Evolutionary conservation across 1,140 invertebrate species (phyloP), one percentile per base, ranked within the genome.

Genomic region (Leptinotarsa lineolata): DNA sequence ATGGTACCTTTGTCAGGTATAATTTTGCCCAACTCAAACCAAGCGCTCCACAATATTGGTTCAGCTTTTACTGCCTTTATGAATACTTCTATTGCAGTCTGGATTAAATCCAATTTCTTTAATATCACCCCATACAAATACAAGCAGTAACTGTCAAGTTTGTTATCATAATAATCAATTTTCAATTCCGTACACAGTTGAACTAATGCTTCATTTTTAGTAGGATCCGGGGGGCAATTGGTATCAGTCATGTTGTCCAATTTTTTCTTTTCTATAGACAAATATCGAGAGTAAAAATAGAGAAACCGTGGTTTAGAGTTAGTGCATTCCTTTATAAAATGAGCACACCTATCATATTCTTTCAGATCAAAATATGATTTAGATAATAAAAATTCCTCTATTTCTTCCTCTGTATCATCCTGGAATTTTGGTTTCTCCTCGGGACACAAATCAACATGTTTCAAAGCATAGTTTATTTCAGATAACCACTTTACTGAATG

Each of bases 111-210:
- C 61, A 98, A 83, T 79, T 95, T 95, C 79, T 96, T 95, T 45
- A 97, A 86, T 1, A 98, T 92, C 39, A 98, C 90, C 6, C 96
- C 97, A 86, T 97, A 96, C 77, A 98, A 85, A 86, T 97, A 98
- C 11, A 97, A 86, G 21, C 92, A 89, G 83, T 93, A 98, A 1
- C 94, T 94, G 89, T 98, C 97, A 16, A 96, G 84, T 69, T 89
- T 90, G 48, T 87, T 86, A 67, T 88, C 82, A 77, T 86, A 80
- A 84, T 92, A 86, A 82, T 91, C 90, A 77, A 86, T 84, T 69
- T 88, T 86, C 45, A 90, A 85, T 77, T 88, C 87, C 0, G 85
- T 78, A 60, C 88, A 87, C 0, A 92, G 80, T 18, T 88, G 85
- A 16, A 87, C 86, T 21, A 92, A 80, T 63, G 84, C 86, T 6